These are phyloP conservation scores for Bucorvus abyssinicus DNA, from an alignment of 2,797 vertebrate species.

Conservation along the genomic window DNA sequence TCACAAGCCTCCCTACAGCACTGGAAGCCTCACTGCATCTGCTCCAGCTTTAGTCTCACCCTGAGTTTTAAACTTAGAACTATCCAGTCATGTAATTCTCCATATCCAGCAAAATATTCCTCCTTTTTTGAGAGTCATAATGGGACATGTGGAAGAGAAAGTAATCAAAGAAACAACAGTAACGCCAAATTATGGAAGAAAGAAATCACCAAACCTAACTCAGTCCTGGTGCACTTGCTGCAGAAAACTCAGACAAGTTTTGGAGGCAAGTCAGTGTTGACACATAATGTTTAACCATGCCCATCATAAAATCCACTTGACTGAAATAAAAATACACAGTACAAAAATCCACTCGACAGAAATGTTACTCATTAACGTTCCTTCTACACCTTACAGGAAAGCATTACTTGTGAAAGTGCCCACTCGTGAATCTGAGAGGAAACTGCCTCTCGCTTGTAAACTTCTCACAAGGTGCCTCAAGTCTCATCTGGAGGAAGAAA, in stretches of 20 bases:
- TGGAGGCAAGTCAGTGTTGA: neutral
- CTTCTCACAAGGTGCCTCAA: neutral
- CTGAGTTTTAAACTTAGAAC: neutral
- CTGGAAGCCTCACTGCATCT: neutral
- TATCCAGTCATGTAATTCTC: neutral
- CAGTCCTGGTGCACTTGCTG: neutral
- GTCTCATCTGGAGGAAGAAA: neutral
- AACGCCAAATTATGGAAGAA: neutral
- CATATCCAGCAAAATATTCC: neutral
- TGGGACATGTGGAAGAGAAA: neutral
- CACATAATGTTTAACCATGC: constrained; percentile 4
- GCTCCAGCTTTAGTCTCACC: neutral
- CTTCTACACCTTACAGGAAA: neutral
- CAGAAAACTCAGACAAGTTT: neutral
- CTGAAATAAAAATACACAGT: neutral
- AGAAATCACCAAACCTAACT: neutral
- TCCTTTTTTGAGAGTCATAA: neutral
- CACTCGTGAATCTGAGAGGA: neutral
- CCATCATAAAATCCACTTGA: constrained; percentile 29
- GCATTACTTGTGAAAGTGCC: neutral
- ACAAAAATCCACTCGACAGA: neutral
- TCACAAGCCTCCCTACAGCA: neutral
- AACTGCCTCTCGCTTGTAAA: neutral
- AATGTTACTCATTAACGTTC: constrained; percentile 26
- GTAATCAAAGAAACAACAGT: neutral